Evolutionary conservation across 2,888 invertebrate genomes (phyloP).

Genomic region (Tipula lateralis): DNA sequence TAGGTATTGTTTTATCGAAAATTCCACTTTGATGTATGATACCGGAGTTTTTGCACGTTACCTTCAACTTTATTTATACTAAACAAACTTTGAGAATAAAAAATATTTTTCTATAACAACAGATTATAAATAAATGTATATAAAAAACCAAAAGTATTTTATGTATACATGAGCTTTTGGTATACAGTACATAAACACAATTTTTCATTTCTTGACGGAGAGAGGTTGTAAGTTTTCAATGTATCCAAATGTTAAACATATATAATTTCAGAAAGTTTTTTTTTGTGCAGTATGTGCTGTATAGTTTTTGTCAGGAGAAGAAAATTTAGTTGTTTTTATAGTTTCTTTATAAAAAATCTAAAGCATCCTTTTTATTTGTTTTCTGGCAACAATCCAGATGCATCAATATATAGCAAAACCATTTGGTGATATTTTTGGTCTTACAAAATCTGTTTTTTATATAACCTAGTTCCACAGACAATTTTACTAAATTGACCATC

Average conservation of each 20-base stretch:
- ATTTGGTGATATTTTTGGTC: not conserved
- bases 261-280: not conserved
- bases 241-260: not conserved
- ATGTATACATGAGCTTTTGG: not conserved
- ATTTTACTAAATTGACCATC: not conserved
- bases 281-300: not conserved
- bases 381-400: not conserved
- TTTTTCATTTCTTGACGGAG: not conserved
- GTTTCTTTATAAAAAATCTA: not conserved
- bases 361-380: not conserved
- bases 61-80: not conserved
- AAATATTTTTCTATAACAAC: not conserved
- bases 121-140: not conserved
- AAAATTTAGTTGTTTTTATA: not conserved
- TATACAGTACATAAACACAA: not conserved
- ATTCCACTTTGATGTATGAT: not conserved
- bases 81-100: not conserved
- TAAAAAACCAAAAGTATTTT: not conserved
- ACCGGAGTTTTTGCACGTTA: not conserved
- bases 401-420: not conserved
- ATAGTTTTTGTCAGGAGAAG: not conserved
- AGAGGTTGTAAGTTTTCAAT: not conserved
- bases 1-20: not conserved
- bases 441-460: not conserved
- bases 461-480: not conserved